Evolutionary conservation across 2,888 invertebrate genomes (phyloP), one percentile per base, ranked within the genome.

Genomic region (Cryptocephalus primarius): DNA sequence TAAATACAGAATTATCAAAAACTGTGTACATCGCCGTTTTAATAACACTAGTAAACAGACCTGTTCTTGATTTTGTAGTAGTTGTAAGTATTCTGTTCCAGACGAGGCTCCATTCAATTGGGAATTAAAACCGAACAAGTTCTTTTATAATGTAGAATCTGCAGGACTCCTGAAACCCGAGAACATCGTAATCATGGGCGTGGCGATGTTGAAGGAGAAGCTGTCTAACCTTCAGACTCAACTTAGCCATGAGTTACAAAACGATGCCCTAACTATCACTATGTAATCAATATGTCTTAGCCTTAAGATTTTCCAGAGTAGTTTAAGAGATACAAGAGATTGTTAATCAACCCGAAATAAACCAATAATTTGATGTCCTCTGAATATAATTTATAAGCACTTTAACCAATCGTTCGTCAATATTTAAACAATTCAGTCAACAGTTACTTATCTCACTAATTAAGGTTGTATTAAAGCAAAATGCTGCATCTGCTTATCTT

Each of bases 121-220:
- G 80, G 87, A 89, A 67, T 88, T 89, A 1, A 95, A 92, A 66
- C 95, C 99, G 1, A 93, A 94, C 67, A 97, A 96, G 70, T 99
- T 92, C 71, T 99, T 81, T 71, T 93, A 85, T 64, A 96, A 95
- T 70, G 94, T 99, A 0, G 99, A 99, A 69, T 89, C 95, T 1
- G 82, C 90, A 10, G 99, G 99, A 2, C 85, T 95, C 0, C 72
- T 99, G 4, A 88, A 88, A 64, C 96, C 99, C 0, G 95, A 97
- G 69, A 96, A 91, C 65, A 96, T 99, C 60, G 93, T 99, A 0
- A 79, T 90, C 56, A 92, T 93, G 83, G 96, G 95, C 1, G 87
- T 97, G 32, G 83, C 87, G 33, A 86, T 89, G 47, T 74, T 99
- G 38, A 97, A 95, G 71, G 92, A 91, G 65, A 99, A 99, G 73